A percentile compares a stretch with the other conserved stretches of the same genome.
phyloP scores from a whole-genome alignment of 2,888 invertebrate species.

The Caenorhabditis sp. region DNA sequence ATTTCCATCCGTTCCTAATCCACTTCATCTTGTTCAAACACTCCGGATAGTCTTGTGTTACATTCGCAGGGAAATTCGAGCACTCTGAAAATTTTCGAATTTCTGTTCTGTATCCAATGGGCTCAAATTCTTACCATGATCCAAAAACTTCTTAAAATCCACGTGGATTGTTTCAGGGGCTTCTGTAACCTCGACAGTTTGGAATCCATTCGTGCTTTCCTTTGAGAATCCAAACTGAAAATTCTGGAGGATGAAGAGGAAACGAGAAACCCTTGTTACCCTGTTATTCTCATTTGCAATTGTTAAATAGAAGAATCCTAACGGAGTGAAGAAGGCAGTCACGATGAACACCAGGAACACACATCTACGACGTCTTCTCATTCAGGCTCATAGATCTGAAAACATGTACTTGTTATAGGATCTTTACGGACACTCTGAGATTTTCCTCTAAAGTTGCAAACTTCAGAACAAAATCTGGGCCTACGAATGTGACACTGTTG shows the following conservation, averaged over 20 bases:
- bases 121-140: constrained; percentile 27
- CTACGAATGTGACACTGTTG: too few relatives aligned
- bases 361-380: constrained; percentile 49
- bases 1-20: constrained; percentile 84
- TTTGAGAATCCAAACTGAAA: constrained; percentile 14
- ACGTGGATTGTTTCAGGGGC: neutral
- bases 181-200: constrained; percentile 4
- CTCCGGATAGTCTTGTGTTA: constrained; percentile 54
- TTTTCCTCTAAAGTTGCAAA: too few relatives aligned
- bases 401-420: too few relatives aligned
- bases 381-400: constrained; percentile 41
- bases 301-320: constrained; percentile 49
- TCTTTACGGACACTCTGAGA: too few relatives aligned
- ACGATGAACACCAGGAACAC: constrained; percentile 43
- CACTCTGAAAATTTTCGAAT: constrained; percentile 32
- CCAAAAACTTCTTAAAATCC: constrained; percentile 29
- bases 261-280: constrained; percentile 1
- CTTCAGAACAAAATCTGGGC: too few relatives aligned
- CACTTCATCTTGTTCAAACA: constrained; percentile 78
- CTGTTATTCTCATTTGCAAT: constrained; percentile 26
- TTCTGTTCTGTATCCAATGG: neutral
- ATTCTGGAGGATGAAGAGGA: neutral
- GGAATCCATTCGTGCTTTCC: constrained; percentile 12
- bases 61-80: constrained; percentile 18
- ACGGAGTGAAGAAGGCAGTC: constrained; percentile 40